phyloP scores from a whole-genome alignment of 2,797 vertebrate species.

The Cynopterus sphinx region DNA sequence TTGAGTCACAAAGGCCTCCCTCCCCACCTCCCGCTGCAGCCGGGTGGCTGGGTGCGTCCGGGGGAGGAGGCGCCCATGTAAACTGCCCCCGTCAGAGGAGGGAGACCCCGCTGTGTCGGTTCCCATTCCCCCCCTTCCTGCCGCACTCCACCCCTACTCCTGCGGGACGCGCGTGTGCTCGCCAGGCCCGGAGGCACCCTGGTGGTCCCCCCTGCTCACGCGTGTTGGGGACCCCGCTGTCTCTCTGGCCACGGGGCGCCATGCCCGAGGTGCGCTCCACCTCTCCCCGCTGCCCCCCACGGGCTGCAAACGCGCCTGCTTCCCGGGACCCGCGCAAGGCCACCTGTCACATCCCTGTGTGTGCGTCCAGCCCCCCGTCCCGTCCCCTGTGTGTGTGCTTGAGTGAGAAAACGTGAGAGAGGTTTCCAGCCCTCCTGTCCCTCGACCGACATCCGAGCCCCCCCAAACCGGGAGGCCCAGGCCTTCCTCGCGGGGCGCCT shows the following conservation, averaged over 20 bases:
- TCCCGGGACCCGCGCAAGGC: rapidly evolving
- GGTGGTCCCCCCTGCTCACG: not conserved
- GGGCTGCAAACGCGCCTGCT: not conserved
- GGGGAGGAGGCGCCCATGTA: slow-evolving; percentile 15
- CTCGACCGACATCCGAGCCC: not conserved
- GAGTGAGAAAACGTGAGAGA: not conserved
- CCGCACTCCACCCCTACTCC: not conserved
- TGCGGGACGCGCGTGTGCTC: not conserved
- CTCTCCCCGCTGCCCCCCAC: not conserved
- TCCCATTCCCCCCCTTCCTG: not conserved
- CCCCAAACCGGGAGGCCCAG: slow-evolving; percentile 10
- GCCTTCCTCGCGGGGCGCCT: not conserved
- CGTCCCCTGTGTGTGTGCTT: not conserved
- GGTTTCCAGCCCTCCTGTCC: not conserved
- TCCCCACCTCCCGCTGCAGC: not conserved
- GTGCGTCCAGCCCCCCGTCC: not conserved
- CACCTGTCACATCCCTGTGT: not conserved
- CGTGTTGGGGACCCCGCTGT: not conserved
- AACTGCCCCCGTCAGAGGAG: not conserved
- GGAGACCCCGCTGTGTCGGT: not conserved
- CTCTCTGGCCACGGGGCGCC: not conserved
- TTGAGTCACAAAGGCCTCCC: slow-evolving; percentile 71
- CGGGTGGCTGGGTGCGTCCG: not conserved
- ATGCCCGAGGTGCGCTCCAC: rapidly evolving
- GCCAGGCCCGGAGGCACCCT: not conserved